Evolutionary conservation across 2,888 invertebrate species (phyloP).

Genomic region (Dichetophora obliterata): DNA sequence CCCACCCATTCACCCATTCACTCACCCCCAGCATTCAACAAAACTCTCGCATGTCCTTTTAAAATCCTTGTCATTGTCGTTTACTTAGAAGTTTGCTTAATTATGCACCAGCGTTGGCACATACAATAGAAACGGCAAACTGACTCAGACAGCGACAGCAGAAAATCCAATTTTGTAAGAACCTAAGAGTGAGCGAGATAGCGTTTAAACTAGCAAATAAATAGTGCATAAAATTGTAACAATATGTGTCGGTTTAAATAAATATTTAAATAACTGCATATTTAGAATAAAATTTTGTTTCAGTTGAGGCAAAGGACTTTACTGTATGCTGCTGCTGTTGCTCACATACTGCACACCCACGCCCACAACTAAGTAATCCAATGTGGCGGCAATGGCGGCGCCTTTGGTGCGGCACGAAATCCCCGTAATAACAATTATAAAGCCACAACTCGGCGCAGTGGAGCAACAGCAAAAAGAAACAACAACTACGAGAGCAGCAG

Average conservation of each 20-base stretch:
- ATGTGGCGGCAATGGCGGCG: neutral
- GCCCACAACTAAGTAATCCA: neutral
- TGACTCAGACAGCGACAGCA: slow-evolving; percentile 6
- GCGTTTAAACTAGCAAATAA: neutral
- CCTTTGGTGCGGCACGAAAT: neutral
- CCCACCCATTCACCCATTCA: too few relatives aligned
- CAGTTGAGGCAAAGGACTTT: slow-evolving; percentile 6
- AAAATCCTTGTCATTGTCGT: slow-evolving; percentile 55
- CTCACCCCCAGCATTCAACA: neutral
- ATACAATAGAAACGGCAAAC: slow-evolving; percentile 26
- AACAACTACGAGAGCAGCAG: neutral
- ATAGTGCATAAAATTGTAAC: slow-evolving; percentile 35
- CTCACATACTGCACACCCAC: neutral
- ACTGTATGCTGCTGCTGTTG: neutral
- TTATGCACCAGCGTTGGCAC: slow-evolving; percentile 53
- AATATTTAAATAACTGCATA: slow-evolving; percentile 59
- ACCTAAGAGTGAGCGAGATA: neutral
- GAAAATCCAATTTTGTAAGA: neutral
- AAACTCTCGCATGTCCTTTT: slow-evolving; percentile 34
- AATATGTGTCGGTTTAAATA: slow-evolving; percentile 25
- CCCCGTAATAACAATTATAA: slow-evolving; percentile 27
- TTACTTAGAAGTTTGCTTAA: slow-evolving; percentile 62
- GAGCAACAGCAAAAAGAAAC: neutral
- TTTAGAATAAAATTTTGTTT: slow-evolving; percentile 54
- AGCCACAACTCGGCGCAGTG: slow-evolving; percentile 12